A percentile compares a stretch with the other conserved stretches of the same genome.
phyloP scores from a whole-genome alignment of 2,888 invertebrate genomes.

The Stenurella melanura region DNA sequence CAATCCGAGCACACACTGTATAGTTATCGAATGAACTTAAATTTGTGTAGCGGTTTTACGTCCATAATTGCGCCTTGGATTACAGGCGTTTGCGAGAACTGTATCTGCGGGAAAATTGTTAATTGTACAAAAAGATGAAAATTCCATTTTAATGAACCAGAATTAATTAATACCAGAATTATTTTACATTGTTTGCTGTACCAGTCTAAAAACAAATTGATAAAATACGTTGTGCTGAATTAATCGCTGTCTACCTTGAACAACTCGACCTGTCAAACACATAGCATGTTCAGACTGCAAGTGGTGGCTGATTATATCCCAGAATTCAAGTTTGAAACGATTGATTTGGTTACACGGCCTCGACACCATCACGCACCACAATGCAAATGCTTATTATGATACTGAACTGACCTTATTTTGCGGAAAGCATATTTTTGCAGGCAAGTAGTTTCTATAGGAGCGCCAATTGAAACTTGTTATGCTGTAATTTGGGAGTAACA shows the following conservation, averaged over 20 bases:
- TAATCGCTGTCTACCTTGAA: constrained; percentile 26
- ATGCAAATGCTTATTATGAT: constrained; percentile 30
- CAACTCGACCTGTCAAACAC: constrained; percentile 18
- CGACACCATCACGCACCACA: constrained; percentile 36
- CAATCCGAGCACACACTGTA: no score
- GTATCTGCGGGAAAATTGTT: neutral
- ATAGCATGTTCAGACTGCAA: constrained; percentile 22
- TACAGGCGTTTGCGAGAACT: neutral
- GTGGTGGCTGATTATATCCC: constrained; percentile 6
- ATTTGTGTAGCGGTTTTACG: neutral
- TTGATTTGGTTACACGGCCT: constrained; percentile 25
- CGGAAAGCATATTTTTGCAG: neutral
- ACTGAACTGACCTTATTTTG: constrained; percentile 30
- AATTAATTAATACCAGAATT: neutral
- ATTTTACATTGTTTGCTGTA: neutral
- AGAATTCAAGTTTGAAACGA: constrained; percentile 13
- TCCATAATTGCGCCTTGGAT: neutral
- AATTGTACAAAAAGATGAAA: neutral
- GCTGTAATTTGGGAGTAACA: no score
- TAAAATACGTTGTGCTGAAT: neutral
- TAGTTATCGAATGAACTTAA: no score
- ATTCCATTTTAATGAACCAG: neutral
- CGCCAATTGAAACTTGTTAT: neutral
- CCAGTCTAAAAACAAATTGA: neutral
- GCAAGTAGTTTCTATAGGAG: neutral